Evolutionary conservation across 2,888 invertebrate species (phyloP).

Genomic region (Caenorhabditis angaria): DNA sequence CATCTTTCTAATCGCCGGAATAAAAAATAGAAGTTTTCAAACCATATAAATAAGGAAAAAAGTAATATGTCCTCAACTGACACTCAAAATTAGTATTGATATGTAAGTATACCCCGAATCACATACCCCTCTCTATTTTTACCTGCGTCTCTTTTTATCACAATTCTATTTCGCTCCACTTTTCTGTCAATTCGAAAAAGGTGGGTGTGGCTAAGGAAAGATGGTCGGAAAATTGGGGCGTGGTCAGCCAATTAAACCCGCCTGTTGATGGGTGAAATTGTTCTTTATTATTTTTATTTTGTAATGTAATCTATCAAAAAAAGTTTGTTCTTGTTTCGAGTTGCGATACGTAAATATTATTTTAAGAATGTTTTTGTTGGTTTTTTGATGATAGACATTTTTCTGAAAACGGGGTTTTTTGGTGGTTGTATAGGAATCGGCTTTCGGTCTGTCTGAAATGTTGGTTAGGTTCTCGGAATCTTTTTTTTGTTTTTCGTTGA

Average conservation of each 20-base stretch:
- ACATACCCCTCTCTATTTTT: neutral
- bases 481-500: no score
- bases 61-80: neutral
- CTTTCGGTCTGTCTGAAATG: no score
- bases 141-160: neutral
- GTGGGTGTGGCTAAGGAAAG: neutral
- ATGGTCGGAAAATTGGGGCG: conserved; percentile 19
- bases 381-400: neutral
- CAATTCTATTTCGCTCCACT: neutral
- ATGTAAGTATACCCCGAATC: neutral
- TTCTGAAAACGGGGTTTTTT: conserved; percentile 13
- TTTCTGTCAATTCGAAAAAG: conserved; percentile 4
- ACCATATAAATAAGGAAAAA: neutral
- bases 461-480: no score
- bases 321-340: conserved; percentile 1
- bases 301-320: conserved; percentile 23
- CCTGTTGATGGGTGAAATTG: conserved; percentile 1
- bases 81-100: neutral
- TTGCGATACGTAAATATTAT: neutral
- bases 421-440: neutral
- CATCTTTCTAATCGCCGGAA: no score
- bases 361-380: neutral
- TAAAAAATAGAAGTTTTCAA: no score
- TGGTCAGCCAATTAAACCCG: conserved; percentile 26
- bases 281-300: conserved; percentile 12